phyloP scores from a whole-genome alignment of 2,888 invertebrate species.

The Notocelia uddmanniana region DNA sequence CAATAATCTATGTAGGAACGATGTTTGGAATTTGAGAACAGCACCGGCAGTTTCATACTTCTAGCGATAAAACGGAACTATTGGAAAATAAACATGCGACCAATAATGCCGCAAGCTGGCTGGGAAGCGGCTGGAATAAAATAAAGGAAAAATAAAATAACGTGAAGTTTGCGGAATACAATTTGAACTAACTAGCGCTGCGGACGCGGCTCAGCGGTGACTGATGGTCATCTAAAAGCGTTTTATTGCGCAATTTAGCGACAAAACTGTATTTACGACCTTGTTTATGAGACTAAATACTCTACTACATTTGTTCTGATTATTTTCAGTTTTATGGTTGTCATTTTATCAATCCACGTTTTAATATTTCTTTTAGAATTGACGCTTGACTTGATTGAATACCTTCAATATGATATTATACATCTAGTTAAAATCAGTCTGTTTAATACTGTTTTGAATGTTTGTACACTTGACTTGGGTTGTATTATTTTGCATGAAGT shows the following conservation, averaged over 20 bases:
- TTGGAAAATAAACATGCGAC: constrained; percentile 26
- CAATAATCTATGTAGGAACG: constrained; percentile 13
- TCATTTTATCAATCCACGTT: neutral
- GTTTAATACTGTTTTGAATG: neutral
- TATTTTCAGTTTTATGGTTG: neutral
- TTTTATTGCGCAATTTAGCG: constrained; percentile 35
- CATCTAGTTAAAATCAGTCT: neutral
- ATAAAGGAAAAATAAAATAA: constrained; percentile 29
- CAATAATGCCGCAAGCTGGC: constrained; percentile 32
- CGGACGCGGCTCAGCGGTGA: constrained; percentile 29
- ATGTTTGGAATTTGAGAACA: constrained; percentile 16
- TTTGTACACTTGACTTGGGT: too few species aligned
- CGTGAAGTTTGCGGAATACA: constrained; percentile 35
- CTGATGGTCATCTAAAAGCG: constrained; percentile 33
- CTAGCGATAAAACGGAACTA: constrained; percentile 16
- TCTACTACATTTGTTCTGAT: constrained; percentile 7
- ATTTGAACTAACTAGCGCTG: constrained; percentile 40
- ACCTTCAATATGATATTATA: too few species aligned
- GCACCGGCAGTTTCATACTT: constrained; percentile 19
- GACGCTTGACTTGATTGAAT: neutral
- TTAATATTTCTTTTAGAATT: neutral
- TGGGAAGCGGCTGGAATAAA: constrained; percentile 35
- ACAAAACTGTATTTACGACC: constrained; percentile 34
- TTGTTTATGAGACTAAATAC: constrained; percentile 36
- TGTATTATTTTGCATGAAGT: too few species aligned